Conservation (phyloP, 1,140 invertebrate genomes). For the Amyelois transitella region DNA sequence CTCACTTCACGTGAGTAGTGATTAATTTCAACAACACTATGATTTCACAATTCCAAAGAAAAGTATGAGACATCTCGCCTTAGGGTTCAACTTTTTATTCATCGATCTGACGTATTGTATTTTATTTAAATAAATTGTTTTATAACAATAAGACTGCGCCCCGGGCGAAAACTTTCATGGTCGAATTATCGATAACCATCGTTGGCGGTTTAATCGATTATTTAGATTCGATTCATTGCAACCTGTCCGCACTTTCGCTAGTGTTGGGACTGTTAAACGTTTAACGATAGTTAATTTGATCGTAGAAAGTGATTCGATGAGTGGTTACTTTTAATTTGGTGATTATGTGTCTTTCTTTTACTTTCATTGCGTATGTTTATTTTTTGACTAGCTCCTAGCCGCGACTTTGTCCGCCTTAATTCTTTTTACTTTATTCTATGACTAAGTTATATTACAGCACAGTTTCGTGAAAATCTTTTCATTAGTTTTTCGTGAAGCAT, state of each 20-base stretch:
- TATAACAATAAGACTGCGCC: constrained; percentile 6
- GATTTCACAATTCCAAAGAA: neutral
- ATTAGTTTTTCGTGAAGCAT: neutral
- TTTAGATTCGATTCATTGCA: constrained; percentile 13
- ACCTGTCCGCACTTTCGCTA: constrained; percentile 21
- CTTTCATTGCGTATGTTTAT: neutral
- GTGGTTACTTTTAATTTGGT: neutral
- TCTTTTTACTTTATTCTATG: no score
- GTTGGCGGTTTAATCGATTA: constrained; percentile 20
- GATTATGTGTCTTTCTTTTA: constrained; percentile 5
- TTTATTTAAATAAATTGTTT: constrained; percentile 5
- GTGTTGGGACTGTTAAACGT: constrained; percentile 6
- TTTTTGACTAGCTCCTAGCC: neutral
- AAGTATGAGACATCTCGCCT: neutral
- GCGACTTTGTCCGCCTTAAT: neutral
- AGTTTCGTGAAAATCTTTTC: neutral
- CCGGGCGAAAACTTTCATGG: constrained; percentile 23
- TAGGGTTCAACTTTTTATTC: neutral
- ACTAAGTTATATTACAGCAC: neutral
- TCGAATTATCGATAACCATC: constrained; percentile 14
- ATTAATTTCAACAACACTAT: neutral
- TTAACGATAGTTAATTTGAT: constrained; percentile 3
- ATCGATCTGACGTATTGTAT: neutral
- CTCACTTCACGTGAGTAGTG: neutral
- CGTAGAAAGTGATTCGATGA: constrained; percentile 2